phyloP scores from a whole-genome alignment of 2,113 vertebrate species.

The Etheostoma spectabile region DNA sequence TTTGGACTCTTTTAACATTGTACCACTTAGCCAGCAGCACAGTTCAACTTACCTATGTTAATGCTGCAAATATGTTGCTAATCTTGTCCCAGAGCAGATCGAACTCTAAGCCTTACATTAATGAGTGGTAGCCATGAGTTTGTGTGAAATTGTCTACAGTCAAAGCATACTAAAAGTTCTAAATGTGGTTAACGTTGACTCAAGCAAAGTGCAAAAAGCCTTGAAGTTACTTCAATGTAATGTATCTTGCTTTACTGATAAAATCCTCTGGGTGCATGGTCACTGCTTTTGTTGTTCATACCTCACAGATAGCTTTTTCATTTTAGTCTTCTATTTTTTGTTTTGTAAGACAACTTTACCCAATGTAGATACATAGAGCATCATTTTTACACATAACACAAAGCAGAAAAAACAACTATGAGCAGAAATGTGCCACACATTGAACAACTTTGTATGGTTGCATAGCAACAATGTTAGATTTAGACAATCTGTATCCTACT shows the following conservation, averaged over 20 bases:
- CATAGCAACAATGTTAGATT: slow-evolving; percentile 63
- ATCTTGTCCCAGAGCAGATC: slow-evolving; percentile 42
- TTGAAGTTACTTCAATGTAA: slow-evolving; percentile 13
- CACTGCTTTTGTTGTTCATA: slow-evolving; percentile 31
- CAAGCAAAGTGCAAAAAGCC: slow-evolving; percentile 32
- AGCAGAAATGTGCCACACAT: slow-evolving; percentile 46
- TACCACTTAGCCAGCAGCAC: slow-evolving; percentile 25
- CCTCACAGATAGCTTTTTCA: slow-evolving; percentile 36
- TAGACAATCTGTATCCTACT: slow-evolving; percentile 48
- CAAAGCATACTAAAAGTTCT: background rate
- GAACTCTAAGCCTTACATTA: slow-evolving; percentile 12
- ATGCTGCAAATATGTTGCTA: slow-evolving; percentile 52
- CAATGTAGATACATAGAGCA: slow-evolving; percentile 33
- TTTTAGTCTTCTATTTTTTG: slow-evolving; percentile 15
- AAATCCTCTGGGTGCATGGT: slow-evolving; percentile 32
- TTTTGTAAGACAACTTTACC: slow-evolving; percentile 42
- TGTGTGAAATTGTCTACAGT: slow-evolving; percentile 21
- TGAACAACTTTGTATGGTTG: slow-evolving; percentile 58
- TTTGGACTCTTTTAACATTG: slow-evolving; percentile 48
- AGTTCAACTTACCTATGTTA: slow-evolving; percentile 51
- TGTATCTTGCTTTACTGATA: slow-evolving; percentile 22
- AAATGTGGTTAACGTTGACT: slow-evolving; percentile 21
- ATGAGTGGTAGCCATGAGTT: slow-evolving; percentile 32
- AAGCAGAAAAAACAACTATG: slow-evolving; percentile 24
- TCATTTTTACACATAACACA: slow-evolving; percentile 38